A percentile compares a stretch with the other conserved stretches of the same genome.
phyloP scores from a whole-genome alignment of 2,797 vertebrate species.

The Typhlichthys subterraneus region DNA sequence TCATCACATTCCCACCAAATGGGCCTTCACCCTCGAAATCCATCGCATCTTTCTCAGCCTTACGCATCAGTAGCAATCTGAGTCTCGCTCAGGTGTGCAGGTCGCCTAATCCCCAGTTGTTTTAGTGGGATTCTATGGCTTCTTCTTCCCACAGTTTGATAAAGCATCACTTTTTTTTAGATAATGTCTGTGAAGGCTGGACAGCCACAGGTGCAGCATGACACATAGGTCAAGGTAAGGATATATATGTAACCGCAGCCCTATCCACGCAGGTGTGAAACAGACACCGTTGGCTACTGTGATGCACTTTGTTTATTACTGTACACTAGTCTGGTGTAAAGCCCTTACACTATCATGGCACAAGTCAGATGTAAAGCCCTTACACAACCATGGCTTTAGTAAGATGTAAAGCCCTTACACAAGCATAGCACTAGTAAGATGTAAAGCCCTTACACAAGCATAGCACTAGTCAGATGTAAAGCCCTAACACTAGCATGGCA shows the following conservation, averaged over 20 bases:
- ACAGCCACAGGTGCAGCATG: conserved; percentile 76
- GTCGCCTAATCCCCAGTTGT: conserved; percentile 85
- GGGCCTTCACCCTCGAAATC: conserved; percentile 77
- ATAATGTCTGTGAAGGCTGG: conserved; percentile 72
- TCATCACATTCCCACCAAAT: conserved; percentile 77
- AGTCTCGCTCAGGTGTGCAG: conserved; percentile 78
- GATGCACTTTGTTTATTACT: neutral
- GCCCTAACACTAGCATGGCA: too few species aligned
- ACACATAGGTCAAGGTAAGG: conserved; percentile 69
- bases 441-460: too few species aligned
- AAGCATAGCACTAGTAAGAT: neutral
- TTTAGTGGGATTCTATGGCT: conserved; percentile 84
- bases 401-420: too few species aligned
- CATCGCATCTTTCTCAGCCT: conserved; percentile 84
- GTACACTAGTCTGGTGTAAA: neutral
- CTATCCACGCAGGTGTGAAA: conserved; percentile 20
- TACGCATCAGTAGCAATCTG: conserved; percentile 85
- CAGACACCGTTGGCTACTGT: conserved; percentile 6
- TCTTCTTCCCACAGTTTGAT: conserved; percentile 88
- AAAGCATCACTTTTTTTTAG: conserved; percentile 77
- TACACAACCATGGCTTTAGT: too few species aligned
- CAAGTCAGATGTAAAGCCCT: neutral
- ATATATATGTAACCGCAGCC: conserved; percentile 34
- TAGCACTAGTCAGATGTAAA: too few species aligned
- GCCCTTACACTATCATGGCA: too few species aligned